Evolutionary conservation across 1,140 invertebrate genomes (phyloP).

Genomic region (Drosophila dunni): DNA sequence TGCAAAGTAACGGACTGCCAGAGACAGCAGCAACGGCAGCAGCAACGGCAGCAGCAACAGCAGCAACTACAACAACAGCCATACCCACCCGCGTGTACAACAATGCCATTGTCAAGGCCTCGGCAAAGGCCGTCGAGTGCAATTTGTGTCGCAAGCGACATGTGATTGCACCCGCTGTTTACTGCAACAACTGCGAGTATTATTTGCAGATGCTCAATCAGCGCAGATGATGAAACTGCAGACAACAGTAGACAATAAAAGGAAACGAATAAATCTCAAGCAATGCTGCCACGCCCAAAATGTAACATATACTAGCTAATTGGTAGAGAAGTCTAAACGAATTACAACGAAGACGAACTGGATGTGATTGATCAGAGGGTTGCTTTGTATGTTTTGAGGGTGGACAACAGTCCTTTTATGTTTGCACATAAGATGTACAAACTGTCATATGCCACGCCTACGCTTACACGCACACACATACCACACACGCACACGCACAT

Average conservation of each 20-base stretch:
- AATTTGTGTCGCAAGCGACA: slow-evolving; percentile 94
- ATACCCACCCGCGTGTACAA: slow-evolving; percentile 81
- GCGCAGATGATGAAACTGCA: slow-evolving; percentile 64
- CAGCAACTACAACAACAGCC: slow-evolving; percentile 26
- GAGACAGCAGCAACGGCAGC: slow-evolving; percentile 7
- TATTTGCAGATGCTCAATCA: slow-evolving; percentile 90
- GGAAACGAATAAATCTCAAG: slow-evolving; percentile 76
- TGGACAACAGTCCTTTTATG: slow-evolving; percentile 74
- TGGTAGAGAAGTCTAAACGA: neutral
- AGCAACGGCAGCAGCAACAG: neutral
- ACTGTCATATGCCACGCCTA: slow-evolving; percentile 58
- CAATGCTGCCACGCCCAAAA: slow-evolving; percentile 68
- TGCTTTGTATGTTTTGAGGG: slow-evolving; percentile 4
- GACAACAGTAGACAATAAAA: slow-evolving; percentile 50
- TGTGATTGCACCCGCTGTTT: slow-evolving; percentile 90
- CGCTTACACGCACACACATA: slow-evolving; percentile 17
- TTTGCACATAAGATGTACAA: slow-evolving; percentile 69
- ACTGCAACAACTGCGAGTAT: slow-evolving; percentile 95
- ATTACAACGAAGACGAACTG: slow-evolving; percentile 1
- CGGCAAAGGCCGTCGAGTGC: slow-evolving; percentile 87
- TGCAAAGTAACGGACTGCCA: slow-evolving; percentile 67
- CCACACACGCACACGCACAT: slow-evolving; percentile 29
- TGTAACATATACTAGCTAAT: slow-evolving; percentile 22
- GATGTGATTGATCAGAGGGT: slow-evolving; percentile 24
- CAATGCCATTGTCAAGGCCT: slow-evolving; percentile 85